Conservation (phyloP, 2,888 invertebrate species). For the Amblyjoppa proteus region DNA sequence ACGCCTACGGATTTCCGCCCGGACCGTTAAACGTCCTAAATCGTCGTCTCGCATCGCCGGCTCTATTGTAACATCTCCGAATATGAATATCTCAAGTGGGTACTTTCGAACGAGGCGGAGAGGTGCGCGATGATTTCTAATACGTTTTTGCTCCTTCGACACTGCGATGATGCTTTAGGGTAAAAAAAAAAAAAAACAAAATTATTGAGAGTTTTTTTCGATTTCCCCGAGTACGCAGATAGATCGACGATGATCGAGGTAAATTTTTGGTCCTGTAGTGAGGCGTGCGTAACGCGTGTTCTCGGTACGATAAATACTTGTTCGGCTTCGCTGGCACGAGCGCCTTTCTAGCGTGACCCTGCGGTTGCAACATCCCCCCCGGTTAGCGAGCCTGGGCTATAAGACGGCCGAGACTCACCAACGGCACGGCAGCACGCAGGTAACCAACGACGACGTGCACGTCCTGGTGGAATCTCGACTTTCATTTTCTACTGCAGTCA, state of each 20-base stretch:
- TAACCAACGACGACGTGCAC: slow-evolving; percentile 38
- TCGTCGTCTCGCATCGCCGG: slow-evolving; percentile 19
- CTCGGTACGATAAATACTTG: slow-evolving; percentile 27
- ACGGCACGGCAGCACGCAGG: slow-evolving; percentile 30
- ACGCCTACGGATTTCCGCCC: slow-evolving; percentile 27
- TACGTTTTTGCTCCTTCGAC: neutral
- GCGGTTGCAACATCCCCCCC: slow-evolving; percentile 63
- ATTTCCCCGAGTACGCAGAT: neutral
- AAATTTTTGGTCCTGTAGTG: neutral
- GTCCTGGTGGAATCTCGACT: slow-evolving; percentile 78
- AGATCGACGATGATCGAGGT: neutral
- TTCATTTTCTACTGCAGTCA: slow-evolving; percentile 76
- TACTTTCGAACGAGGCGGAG: slow-evolving; percentile 24
- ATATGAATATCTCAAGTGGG: slow-evolving; percentile 8
- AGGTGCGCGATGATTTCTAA: neutral
- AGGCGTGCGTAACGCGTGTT: neutral
- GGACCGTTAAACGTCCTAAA: slow-evolving; percentile 13
- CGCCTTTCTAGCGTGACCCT: slow-evolving; percentile 69
- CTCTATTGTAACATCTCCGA: slow-evolving; percentile 8
- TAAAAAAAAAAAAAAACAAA: neutral
- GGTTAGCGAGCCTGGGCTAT: slow-evolving; percentile 22
- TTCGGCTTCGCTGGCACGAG: slow-evolving; percentile 37
- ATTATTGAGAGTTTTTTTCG: neutral
- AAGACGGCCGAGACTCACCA: slow-evolving; percentile 5
- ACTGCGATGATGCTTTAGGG: neutral